Conservation (phyloP, 2,888 invertebrate genomes). For the Epicampocera succincta region DNA sequence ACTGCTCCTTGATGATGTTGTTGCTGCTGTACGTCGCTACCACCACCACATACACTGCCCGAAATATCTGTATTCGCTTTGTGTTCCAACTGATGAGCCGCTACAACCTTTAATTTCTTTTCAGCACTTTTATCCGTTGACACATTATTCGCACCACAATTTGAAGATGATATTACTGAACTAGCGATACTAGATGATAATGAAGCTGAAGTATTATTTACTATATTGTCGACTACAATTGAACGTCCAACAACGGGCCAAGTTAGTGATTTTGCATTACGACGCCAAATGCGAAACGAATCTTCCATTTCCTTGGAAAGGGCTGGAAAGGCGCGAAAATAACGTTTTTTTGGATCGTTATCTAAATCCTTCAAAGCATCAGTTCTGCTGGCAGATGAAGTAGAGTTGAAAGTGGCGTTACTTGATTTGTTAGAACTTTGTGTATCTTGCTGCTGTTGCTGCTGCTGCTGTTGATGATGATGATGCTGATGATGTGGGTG, state of each 20-base stretch:
- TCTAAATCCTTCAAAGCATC: constrained; percentile 69
- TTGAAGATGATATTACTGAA: constrained; percentile 71
- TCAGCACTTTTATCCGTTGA: constrained; percentile 52
- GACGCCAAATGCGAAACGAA: constrained; percentile 74
- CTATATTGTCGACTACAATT: constrained; percentile 65
- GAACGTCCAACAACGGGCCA: constrained; percentile 76
- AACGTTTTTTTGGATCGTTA: constrained; percentile 87
- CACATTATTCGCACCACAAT: constrained; percentile 43
- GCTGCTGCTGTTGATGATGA: constrained; percentile 51
- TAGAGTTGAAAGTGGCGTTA: constrained; percentile 23
- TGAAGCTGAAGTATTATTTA: constrained; percentile 69
- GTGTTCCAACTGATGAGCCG: constrained; percentile 52
- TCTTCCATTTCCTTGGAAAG: constrained; percentile 83
- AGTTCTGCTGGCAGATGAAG: constrained; percentile 25
- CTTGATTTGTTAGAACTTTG: constrained; percentile 49
- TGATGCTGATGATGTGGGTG: constrained; percentile 50
- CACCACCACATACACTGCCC: constrained; percentile 1
- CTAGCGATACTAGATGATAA: constrained; percentile 74
- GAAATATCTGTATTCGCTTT: constrained; percentile 46
- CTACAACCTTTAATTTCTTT: constrained; percentile 44
- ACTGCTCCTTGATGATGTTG: constrained; percentile 65
- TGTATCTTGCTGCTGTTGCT: constrained; percentile 39
- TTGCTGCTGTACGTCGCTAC: constrained; percentile 45
- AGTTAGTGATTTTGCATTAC: constrained; percentile 75
- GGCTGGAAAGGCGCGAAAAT: constrained; percentile 90